A percentile compares a stretch with the other conserved stretches of the same genome.
phyloP scores from a whole-genome alignment of 1,140 invertebrate genomes.

The Euborellia annulipes region DNA sequence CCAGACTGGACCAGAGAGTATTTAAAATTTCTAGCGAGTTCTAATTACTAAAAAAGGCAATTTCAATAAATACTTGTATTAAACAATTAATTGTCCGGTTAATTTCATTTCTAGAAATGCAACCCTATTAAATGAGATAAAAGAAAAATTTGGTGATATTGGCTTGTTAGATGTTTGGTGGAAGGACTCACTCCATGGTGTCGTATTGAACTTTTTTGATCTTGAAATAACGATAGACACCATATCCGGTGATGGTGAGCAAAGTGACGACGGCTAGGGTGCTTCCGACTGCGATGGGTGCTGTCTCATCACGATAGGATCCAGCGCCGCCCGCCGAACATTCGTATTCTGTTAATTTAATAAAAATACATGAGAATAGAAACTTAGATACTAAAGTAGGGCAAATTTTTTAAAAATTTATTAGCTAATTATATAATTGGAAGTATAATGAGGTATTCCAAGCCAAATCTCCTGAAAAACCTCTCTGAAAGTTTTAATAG shows the following conservation, averaged over 20 bases:
- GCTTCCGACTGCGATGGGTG: constrained; percentile 74
- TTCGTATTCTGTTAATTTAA: constrained; percentile 17
- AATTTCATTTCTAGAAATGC: too few relatives aligned
- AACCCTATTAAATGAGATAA: too few relatives aligned
- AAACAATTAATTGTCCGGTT: too few relatives aligned
- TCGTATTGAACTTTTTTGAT: constrained; percentile 84
- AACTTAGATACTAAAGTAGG: neutral
- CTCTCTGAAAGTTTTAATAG: too few relatives aligned
- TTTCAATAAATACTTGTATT: too few relatives aligned
- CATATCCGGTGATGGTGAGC: constrained; percentile 65
- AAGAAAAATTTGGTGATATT: too few relatives aligned
- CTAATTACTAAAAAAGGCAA: too few relatives aligned
- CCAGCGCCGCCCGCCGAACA: constrained; percentile 18
- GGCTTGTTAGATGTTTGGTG: too few relatives aligned
- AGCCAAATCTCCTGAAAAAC: neutral
- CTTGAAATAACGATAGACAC: constrained; percentile 72
- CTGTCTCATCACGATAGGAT: constrained; percentile 54
- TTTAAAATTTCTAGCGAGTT: too few relatives aligned
- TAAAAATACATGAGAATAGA: neutral
- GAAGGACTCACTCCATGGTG: constrained; percentile 61
- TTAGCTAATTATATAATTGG: neutral
- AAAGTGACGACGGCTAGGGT: constrained; percentile 64
- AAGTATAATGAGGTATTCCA: neutral
- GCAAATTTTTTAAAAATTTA: neutral
- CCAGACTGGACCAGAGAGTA: too few relatives aligned